Evolutionary conservation across 2,113 vertebrate genomes (phyloP).

Genomic region (Coturnix japonica): DNA sequence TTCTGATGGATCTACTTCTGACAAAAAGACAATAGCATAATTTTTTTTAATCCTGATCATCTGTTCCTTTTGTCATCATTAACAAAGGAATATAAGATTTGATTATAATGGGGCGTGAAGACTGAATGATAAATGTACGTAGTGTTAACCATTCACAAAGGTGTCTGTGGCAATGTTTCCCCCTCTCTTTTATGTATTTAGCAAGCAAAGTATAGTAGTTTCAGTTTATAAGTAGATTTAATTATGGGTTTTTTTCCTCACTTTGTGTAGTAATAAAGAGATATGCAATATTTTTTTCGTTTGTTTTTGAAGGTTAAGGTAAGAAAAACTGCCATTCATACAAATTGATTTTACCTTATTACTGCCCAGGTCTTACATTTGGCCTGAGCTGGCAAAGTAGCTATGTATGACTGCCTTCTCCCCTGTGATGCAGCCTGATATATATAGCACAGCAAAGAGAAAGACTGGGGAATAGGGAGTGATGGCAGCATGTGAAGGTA

Average conservation of each 20-base stretch:
- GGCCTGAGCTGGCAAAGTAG: background rate
- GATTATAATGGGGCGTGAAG: background rate
- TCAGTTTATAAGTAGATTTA: background rate
- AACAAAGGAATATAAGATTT: conserved; percentile 9
- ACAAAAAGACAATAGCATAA: background rate
- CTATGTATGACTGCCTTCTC: background rate
- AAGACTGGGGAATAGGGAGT: background rate
- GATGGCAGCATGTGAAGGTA: background rate
- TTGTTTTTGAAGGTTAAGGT: background rate
- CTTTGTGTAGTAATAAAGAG: background rate
- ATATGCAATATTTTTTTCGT: background rate
- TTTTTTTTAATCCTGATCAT: background rate
- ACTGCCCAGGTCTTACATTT: background rate
- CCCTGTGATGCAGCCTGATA: background rate
- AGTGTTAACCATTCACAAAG: conserved; percentile 11
- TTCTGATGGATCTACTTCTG: background rate
- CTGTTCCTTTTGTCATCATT: conserved; percentile 2
- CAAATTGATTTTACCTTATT: background rate
- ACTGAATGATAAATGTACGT: background rate
- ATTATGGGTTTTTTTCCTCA: background rate
- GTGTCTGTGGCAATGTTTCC: background rate
- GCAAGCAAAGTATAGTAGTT: background rate
- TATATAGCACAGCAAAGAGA: background rate
- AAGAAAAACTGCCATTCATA: background rate
- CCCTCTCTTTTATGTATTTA: background rate